These are phyloP conservation scores for Orientallactaga sibirica DNA, from an alignment of 2,797 vertebrate species.

Conservation along the genomic window DNA sequence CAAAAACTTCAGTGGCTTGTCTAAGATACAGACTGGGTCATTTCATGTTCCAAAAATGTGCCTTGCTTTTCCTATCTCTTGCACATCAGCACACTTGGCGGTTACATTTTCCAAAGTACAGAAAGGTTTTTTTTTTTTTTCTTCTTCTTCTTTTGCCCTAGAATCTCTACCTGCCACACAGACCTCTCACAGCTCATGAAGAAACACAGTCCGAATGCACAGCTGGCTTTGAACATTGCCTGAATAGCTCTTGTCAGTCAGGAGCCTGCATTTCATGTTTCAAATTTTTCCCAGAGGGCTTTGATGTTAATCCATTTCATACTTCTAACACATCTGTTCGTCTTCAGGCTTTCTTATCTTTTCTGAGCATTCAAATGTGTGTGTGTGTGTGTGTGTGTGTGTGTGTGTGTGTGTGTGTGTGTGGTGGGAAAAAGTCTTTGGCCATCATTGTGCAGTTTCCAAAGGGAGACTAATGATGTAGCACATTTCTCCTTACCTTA, in stretches of 20 bases:
- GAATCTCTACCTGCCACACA: constrained; percentile 82
- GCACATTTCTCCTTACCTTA: constrained; percentile 76
- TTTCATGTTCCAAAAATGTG: constrained; percentile 24
- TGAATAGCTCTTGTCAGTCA: constrained; percentile 91
- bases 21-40: constrained; percentile 31
- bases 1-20: constrained; percentile 4
- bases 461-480: constrained; percentile 86
- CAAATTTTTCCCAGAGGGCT: constrained; percentile 88
- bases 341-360: constrained; percentile 88
- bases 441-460: constrained; percentile 86
- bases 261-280: constrained; percentile 90
- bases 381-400: background rate
- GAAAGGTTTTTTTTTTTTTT: constrained; percentile 75
- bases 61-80: constrained; percentile 71
- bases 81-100: constrained; percentile 73
- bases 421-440: constrained; percentile 75
- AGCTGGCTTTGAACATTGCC: constrained; percentile 87
- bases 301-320: constrained; percentile 91
- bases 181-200: constrained; percentile 78
- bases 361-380: constrained; percentile 86
- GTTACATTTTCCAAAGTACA: constrained; percentile 85
- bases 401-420: constrained; percentile 54
- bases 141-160: constrained; percentile 21
- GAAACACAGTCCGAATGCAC: constrained; percentile 83
- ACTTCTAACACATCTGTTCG: constrained; percentile 90